Evolutionary conservation across 1,140 invertebrate genomes (phyloP), one percentile per base, ranked within the genome.

Genomic region (Drosophila lacteicornis): DNA sequence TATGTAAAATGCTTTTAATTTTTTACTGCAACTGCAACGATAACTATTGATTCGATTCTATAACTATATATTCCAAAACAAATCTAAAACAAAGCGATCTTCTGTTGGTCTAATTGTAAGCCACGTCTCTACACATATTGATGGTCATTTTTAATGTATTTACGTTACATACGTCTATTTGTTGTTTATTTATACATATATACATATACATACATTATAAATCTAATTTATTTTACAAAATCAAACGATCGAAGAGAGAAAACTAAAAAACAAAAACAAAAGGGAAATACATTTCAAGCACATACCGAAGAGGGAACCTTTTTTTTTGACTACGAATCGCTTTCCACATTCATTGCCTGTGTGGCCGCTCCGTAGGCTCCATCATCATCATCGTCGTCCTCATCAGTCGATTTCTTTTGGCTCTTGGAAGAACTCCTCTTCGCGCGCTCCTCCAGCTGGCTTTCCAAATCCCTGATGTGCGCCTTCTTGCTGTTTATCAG

Each of bases 181-280:
- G 85, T 88, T 88, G 85, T 88, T 88, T 88, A 90, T 88, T 90
- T 88, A 90, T 88, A 88, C 69, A 88, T 76, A 86, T 63, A 62
- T 45, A 82, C 59, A 80, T 67, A 87, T 49, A 82, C 62, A 80
- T 67, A 86, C 68, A 68, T 82, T 87, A 84, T 74, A 90, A 88
- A 81, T 66, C 71, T 88, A 90, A 88, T 88, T 88, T 88, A 88
- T 88, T 79, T 84, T 90, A 88, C 73, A 71, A 82, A 83, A 71
- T 59, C 68, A 47, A 60, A 79, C 74, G 70, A 80, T 58, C 69
- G 76, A 65, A 63, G 53, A 66, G 43, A 65, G 68, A 78, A 73
- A 78, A 60, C 60, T 57, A 62, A 62, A 75, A 22, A 58, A 58
- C 67, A 11, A 55, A 38, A 38, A 59, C 61, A 57, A 68, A 46